Base-by-base conservation (phyloP, 1,140 invertebrate genomes). In the Archivesica marissinica region DNA sequence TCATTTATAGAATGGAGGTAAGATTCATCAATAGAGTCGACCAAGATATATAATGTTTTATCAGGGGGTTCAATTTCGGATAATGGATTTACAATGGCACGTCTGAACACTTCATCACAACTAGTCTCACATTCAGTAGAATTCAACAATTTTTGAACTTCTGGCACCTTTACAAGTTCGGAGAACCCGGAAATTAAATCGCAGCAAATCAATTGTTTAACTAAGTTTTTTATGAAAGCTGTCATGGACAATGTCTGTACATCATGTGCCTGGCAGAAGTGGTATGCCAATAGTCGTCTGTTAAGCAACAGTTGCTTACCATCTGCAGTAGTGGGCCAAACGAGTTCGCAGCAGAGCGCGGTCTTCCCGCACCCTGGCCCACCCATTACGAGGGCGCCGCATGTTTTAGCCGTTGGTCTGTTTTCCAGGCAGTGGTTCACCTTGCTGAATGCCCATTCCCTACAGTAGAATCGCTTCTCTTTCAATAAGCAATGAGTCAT, bases 391-490 rank as follows among this genome's bases (percentile, higher is more conserved):
- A 98, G 94, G 0, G 97, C 96, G 0, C 97, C 98, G 90, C 97
- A 97, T 0, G 93, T 93, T 86, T 94, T 94, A 64, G 90, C 91
- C 33, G 92, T 90, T 39, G 91, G 91, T 39, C 92, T 87, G 83
- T 90, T 94, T 88, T 99, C 98, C 86, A 99, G 91, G 86, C 97
- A 98, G 88, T 98, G 96, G 1, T 96, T 96, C n/a, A 99, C 95
- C 94, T 99, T 99, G 91, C 97, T 96, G 89, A 99, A 98, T 1
- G 97, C 97, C 98, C 98, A 99, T 94, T 99, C 98, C 20, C 98
- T 95, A 90, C 96, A 97, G 92, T 96, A 97, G 95, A 93, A 94
- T 1, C 90, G 88, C 82, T 93, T 93, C n/a, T 89, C 89, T 86
- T 90, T 88, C 41, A 93, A 74, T 38, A 93, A 72, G 66, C 91